Base-by-base conservation (phyloP, 1,140 invertebrate species). In the Heliothis virescens region DNA sequence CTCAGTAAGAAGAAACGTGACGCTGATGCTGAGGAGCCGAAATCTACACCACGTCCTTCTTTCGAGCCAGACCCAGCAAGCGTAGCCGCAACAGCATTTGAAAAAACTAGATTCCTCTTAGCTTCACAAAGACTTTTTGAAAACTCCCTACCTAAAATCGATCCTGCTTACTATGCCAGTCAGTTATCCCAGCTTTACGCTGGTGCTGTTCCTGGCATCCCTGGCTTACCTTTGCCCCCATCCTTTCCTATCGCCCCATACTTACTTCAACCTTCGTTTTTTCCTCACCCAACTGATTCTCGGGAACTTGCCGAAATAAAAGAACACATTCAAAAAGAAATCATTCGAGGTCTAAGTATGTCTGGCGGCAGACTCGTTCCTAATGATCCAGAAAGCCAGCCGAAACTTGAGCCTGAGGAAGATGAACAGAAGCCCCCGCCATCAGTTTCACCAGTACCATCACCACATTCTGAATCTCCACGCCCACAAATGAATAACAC, bases 1-100 rank as follows among this genome's bases (percentile, higher is more conserved):
- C 96, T 99, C 79, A 98, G 97, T 87, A 97, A 98, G 83, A 98
- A 98, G 90, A 96, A 95, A 79, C 87, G 90, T n/a, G 92, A 94
- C 15, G 87, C 86, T 26, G 94, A 95, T 73, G 91, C 94, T 3
- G 94, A 95, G 12, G 92, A 94, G 11, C 92, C 92, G 4, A 92
- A 92, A 75, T 80, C 83, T 2, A 81, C 80, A 63, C 85, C 92
- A 9, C 88, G 91, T 52, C 88, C 92, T 15, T 88, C 94, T 0
- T 96, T 94, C 74, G 93, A 95, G 78, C 88, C 86, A 57, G 87
- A 91, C 67, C 71, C 86, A 34, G 79, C 88, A 47, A 82, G 89
- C 13, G 81, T 85, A 21, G 90, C 89, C 48, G 89, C 91, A 0
- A 82, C 86, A 15, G 86, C 85, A 21, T 95, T 91, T 85, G 93